Evolutionary conservation across 37 sponge, comb jelly and placozoan species (phyloP).

Genomic region (Cladorhizidae sp.): DNA sequence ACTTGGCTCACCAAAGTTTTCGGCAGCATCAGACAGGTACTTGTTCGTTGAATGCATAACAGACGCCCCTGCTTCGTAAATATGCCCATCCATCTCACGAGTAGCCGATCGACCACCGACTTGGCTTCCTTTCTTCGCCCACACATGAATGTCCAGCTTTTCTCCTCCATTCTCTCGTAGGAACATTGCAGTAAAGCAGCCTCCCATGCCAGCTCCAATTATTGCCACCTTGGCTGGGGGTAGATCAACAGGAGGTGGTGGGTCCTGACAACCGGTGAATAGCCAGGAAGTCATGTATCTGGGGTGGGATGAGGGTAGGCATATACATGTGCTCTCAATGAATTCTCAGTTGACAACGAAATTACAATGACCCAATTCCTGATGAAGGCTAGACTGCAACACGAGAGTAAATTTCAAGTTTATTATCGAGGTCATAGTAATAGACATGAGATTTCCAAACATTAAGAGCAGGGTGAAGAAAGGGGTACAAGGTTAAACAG

Average conservation of each 20-base stretch:
- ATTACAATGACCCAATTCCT: too few relatives aligned
- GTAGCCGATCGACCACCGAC: conserved; percentile 78
- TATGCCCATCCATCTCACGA: conserved; percentile 55
- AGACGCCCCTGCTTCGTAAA: conserved; percentile 83
- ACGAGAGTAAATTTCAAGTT: too few relatives aligned
- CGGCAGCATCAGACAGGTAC: conserved; percentile 72
- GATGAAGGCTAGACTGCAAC: too few relatives aligned
- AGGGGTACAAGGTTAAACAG: too few relatives aligned
- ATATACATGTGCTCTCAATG: too few relatives aligned
- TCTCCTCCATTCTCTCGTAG: conserved; percentile 72
- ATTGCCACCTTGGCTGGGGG: conserved; percentile 63
- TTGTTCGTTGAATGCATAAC: conserved; percentile 82
- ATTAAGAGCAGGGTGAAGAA: too few relatives aligned
- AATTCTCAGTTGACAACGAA: too few relatives aligned
- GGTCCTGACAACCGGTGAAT: not conserved
- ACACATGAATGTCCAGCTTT: conserved; percentile 71
- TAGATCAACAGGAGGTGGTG: conserved; percentile 1
- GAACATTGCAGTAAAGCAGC: conserved; percentile 76
- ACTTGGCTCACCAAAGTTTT: conserved; percentile 57
- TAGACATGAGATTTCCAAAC: too few relatives aligned
- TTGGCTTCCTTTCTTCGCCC: conserved; percentile 36
- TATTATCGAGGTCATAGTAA: too few relatives aligned
- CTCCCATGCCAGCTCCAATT: conserved; percentile 84
- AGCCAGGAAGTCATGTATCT: conserved; percentile 14
- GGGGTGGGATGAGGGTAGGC: not conserved